Conservation (phyloP, 2,113 vertebrate genomes). For the Suncus etruscus region DNA sequence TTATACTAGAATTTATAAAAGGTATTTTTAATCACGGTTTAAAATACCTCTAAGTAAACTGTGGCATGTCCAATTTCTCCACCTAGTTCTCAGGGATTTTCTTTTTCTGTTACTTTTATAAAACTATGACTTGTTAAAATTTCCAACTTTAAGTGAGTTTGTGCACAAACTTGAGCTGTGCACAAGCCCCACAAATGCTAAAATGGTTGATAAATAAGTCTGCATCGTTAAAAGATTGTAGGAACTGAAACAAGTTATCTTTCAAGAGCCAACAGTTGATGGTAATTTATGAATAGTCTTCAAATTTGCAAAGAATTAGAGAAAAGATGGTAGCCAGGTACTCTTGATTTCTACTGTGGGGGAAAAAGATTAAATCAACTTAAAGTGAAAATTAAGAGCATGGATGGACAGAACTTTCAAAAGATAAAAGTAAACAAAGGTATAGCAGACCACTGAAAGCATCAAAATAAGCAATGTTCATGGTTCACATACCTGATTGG, state of each 20-base stretch:
- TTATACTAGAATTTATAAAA: background rate
- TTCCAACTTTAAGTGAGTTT: conserved; percentile 43
- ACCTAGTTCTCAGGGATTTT: background rate
- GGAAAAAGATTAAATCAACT: conserved; percentile 61
- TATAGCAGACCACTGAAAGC: background rate
- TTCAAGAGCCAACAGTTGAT: conserved; percentile 7
- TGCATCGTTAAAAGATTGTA: conserved; percentile 23
- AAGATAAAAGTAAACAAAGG: conserved; percentile 23
- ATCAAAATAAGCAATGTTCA: background rate
- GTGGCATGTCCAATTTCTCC: conserved; percentile 24
- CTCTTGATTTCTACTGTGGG: conserved; percentile 49
- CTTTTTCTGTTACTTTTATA: background rate
- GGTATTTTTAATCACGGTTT: background rate
- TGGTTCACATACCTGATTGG: too few species aligned
- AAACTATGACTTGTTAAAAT: conserved; percentile 5
- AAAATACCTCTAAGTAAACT: background rate
- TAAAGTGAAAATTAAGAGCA: conserved; percentile 24
- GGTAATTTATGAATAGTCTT: conserved; percentile 50
- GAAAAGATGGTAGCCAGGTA: conserved; percentile 52
- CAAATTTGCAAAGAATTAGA: conserved; percentile 51
- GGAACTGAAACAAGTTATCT: conserved; percentile 40
- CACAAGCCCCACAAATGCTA: conserved; percentile 27
- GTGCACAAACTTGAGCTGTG: too few species aligned
- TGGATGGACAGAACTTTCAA: conserved; percentile 21
- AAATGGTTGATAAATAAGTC: conserved; percentile 4